Base-by-base conservation (phyloP, 2,888 invertebrate species). In the Phymatocera aterrima region DNA sequence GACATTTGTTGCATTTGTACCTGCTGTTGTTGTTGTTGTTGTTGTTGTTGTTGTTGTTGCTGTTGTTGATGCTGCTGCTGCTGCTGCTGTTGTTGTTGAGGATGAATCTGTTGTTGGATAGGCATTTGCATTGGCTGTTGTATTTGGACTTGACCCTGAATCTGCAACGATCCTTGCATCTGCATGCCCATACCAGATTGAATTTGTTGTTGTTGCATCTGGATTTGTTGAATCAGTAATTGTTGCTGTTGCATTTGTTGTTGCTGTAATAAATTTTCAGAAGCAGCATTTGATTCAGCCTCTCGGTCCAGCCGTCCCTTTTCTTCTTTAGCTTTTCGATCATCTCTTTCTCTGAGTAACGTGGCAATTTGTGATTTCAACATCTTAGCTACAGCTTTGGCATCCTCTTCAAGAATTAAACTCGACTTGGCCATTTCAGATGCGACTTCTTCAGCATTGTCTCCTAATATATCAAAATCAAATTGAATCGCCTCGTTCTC, bases 401-500 rank as follows among this genome's bases (percentile, higher is more conserved):
- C 96, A 90, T 99, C 99, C 89, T 98, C 99, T 88, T 99, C 98
- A 88, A 97, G 96, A 86, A 99, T 97, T 88, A 98, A 96, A 48
- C 98, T 97, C 31, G 97, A 96, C 88, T 97, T 97, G 48, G 97
- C 96, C 98, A 99, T 98, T 90, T 98, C 98, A 88, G 95, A 95
- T 77, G 98, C 97, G 51, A 99, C 96, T 87, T 98, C 97, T 87
- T 98, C 97, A 80, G 97, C 97, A 88, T 97, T 96, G 91, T 99
- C 99, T 79, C 93, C 93, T 83, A 95, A 95, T 86, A 98, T 95
- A 91, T 99, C 97, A 91, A 98, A 99, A 85, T 98, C 98, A 92
- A 99, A 99, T 91, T 99, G 99, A 84, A 99, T 98, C 12, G 99
- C 99, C 91, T 99, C 99, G 91, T 99, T 99, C 91, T 99, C 99